Conservation (phyloP, 2,888 invertebrate species). For the Athetis lepigone region DNA sequence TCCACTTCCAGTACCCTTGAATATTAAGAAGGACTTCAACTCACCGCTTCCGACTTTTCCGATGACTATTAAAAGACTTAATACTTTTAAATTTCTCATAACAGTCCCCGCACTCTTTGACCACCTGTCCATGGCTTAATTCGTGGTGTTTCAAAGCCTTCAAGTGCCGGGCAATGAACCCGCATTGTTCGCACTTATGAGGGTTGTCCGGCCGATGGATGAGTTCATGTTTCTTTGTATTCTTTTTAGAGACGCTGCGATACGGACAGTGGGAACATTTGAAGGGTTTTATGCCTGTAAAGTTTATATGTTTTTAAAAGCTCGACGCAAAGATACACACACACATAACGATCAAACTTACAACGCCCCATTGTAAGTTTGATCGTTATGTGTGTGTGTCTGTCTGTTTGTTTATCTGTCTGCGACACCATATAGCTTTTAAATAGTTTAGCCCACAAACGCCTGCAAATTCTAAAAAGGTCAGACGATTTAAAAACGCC, state of each 20-base stretch:
- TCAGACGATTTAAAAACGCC: too few relatives aligned
- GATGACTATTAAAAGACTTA: conserved; percentile 9
- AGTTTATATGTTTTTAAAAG: too few relatives aligned
- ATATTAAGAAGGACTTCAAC: too few relatives aligned
- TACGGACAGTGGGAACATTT: conserved; percentile 80
- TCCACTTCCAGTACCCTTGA: too few relatives aligned
- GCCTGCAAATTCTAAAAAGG: too few relatives aligned
- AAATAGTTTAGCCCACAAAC: too few relatives aligned
- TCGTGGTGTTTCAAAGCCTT: conserved; percentile 68
- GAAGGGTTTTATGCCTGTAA: conserved; percentile 81
- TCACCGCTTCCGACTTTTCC: conserved; percentile 31
- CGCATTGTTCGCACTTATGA: conserved; percentile 72
- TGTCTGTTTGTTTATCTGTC: too few relatives aligned
- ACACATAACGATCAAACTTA: too few relatives aligned
- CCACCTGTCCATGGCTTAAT: neutral
- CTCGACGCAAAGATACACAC: too few relatives aligned
- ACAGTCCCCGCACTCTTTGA: conserved; percentile 15
- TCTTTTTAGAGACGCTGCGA: conserved; percentile 81
- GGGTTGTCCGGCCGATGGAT: conserved; percentile 80
- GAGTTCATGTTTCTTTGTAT: conserved; percentile 79
- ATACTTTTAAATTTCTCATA: neutral
- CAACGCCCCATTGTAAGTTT: too few relatives aligned
- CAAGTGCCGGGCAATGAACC: conserved; percentile 73
- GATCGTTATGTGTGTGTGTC: too few relatives aligned
- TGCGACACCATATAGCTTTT: too few relatives aligned